Conservation (phyloP, 2,797 vertebrate genomes). For the Brotogeris chrysoptera region DNA sequence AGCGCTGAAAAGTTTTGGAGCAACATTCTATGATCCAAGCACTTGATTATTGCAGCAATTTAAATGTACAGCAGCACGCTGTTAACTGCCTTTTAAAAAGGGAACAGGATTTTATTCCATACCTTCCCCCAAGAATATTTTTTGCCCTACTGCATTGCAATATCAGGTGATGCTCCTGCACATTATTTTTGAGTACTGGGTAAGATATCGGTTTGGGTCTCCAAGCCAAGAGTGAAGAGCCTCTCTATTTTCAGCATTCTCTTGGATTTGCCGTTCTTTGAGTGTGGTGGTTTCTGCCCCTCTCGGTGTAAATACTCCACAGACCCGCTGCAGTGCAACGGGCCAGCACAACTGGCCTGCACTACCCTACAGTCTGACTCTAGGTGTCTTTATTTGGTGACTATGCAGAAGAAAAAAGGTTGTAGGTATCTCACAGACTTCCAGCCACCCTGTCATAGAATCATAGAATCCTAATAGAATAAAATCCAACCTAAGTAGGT, state of each 20-base stretch:
- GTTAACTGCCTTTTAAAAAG: neutral
- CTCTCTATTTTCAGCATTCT: neutral
- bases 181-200: neutral
- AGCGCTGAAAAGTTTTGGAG: neutral
- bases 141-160: neutral
- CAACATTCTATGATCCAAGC: neutral
- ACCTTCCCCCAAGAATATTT: neutral
- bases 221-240: neutral
- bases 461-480: neutral
- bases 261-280: neutral
- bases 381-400: no score
- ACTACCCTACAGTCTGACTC: neutral
- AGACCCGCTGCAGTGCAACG: rapidly evolving
- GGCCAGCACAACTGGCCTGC: neutral
- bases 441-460: rapidly evolving
- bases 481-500: neutral
- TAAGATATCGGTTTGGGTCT: neutral
- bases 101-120: neutral
- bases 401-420: neutral
- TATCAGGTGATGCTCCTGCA: neutral
- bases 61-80: neutral
- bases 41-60: neutral
- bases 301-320: no score
- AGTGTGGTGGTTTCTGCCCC: neutral
- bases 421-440: neutral